A percentile compares a stretch with the other conserved stretches of the same genome.
phyloP scores from a whole-genome alignment of 2,797 vertebrate species.

The Pyrocephalus nanus region DNA sequence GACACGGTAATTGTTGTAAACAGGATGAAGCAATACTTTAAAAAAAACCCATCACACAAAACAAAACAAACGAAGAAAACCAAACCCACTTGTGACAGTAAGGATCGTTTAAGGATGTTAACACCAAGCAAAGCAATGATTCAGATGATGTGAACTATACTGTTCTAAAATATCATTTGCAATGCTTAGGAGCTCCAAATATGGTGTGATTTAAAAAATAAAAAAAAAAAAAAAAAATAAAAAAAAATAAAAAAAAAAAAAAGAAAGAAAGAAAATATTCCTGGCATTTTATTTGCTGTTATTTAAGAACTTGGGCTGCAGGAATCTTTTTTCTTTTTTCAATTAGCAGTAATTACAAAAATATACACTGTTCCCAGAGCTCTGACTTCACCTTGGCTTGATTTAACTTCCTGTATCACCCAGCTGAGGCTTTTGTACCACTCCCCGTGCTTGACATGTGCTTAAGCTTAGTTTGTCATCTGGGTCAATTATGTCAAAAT shows the following conservation, averaged over 20 bases:
- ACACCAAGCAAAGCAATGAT: neutral
- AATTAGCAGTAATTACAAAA: constrained; percentile 61
- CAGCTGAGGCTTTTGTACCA: constrained; percentile 37
- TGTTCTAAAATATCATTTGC: neutral
- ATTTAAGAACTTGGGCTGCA: neutral
- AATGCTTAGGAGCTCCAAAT: neutral
- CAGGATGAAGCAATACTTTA: neutral
- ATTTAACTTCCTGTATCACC: constrained; percentile 19
- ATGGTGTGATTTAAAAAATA: neutral
- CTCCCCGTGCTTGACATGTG: constrained; percentile 71
- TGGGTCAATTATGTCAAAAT: constrained; percentile 81
- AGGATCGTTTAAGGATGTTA: neutral
- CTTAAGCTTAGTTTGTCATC: constrained; percentile 80
- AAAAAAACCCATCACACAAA: neutral
- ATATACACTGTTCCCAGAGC: constrained; percentile 19
- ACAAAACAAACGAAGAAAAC: neutral
- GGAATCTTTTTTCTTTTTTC: neutral
- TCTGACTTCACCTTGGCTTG: constrained; percentile 56
- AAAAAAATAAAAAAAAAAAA: no score
- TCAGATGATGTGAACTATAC: neutral
- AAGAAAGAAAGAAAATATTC: neutral
- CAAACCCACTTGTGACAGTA: neutral
- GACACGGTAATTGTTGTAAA: neutral
- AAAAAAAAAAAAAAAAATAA: no score
- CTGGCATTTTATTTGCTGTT: neutral